Evolutionary conservation across 92 coral and sea anemone species (phyloP).

Genomic region (Actinernus sp.): DNA sequence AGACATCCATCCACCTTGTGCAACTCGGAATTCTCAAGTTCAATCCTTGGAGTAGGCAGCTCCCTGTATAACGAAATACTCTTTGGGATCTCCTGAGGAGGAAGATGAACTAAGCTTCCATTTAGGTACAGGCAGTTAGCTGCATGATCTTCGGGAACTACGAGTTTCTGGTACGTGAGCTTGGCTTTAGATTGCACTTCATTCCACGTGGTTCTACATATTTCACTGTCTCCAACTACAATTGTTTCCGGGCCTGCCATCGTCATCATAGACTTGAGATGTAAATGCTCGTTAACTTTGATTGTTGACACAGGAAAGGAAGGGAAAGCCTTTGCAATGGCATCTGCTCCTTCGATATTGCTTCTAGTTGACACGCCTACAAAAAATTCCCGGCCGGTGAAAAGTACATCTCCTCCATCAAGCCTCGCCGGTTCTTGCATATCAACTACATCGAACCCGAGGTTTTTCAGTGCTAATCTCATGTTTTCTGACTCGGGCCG

Average conservation of each 20-base stretch:
- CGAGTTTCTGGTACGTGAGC: slow-evolving; percentile 64
- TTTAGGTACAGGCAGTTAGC: slow-evolving; percentile 88
- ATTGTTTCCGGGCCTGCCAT: slow-evolving; percentile 82
- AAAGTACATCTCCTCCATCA: slow-evolving; percentile 97
- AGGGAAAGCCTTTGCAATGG: slow-evolving; percentile 77
- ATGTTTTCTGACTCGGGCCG: slow-evolving; percentile 75
- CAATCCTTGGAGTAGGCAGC: slow-evolving; percentile 67
- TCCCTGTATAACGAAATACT: slow-evolving; percentile 56
- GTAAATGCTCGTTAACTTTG: slow-evolving; percentile 60
- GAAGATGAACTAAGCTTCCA: slow-evolving; percentile 76
- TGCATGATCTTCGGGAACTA: slow-evolving; percentile 80
- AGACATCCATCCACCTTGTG: slow-evolving; percentile 91
- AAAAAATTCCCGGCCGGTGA: slow-evolving; percentile 92
- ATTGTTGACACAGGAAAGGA: slow-evolving; percentile 71
- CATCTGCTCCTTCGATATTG: slow-evolving; percentile 68
- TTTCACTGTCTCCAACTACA: slow-evolving; percentile 63
- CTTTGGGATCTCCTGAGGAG: slow-evolving; percentile 62
- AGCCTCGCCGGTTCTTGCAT: slow-evolving; percentile 84
- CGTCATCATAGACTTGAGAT: slow-evolving; percentile 85
- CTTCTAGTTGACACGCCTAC: slow-evolving; percentile 84
- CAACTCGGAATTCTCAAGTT: slow-evolving; percentile 76
- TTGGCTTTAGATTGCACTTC: slow-evolving; percentile 70
- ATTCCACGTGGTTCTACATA: slow-evolving; percentile 67
- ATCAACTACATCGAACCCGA: slow-evolving; percentile 71
- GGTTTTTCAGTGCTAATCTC: slow-evolving; percentile 41